phyloP scores from a whole-genome alignment of 2,113 vertebrate genomes.

The Dasyprocta punctata region DNA sequence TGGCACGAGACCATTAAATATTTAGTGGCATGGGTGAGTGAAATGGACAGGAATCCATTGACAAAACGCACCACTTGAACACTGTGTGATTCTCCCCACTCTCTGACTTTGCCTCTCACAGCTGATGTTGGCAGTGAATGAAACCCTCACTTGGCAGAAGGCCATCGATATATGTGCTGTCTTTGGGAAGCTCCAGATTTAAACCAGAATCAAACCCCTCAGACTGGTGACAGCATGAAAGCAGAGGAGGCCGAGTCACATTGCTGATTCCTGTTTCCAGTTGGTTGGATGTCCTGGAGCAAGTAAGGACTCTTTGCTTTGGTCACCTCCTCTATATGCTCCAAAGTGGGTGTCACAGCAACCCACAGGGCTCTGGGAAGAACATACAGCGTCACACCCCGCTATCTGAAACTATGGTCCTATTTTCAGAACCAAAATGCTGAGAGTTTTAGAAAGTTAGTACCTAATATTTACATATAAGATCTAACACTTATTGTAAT shows the following conservation, averaged over 20 bases:
- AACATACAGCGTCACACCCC: too few relatives aligned
- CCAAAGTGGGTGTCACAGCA: too few relatives aligned
- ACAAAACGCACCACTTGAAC: conserved; percentile 2
- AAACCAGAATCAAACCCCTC: neutral
- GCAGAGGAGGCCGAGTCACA: neutral
- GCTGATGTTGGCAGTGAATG: conserved; percentile 43
- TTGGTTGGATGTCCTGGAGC: neutral
- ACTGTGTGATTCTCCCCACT: neutral
- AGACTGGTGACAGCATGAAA: neutral
- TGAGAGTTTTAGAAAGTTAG: neutral
- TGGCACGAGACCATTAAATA: neutral
- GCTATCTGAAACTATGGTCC: neutral
- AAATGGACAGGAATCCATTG: neutral
- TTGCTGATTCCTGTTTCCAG: neutral
- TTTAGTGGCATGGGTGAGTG: conserved; percentile 18
- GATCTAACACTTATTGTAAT: neutral
- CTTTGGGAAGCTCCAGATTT: conserved; percentile 14
- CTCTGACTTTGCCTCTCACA: neutral
- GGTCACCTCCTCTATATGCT: neutral
- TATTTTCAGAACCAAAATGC: neutral
- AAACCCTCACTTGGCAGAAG: neutral
- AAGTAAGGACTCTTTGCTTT: neutral
- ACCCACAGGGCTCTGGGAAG: neutral
- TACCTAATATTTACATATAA: neutral
- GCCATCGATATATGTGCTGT: neutral